Percentiles rank a stretch among this genome's conserved stretches.
These are phyloP conservation scores for Ellobius talpinus DNA, from an alignment of 2,113 vertebrate species.

Conservation along the genomic window DNA sequence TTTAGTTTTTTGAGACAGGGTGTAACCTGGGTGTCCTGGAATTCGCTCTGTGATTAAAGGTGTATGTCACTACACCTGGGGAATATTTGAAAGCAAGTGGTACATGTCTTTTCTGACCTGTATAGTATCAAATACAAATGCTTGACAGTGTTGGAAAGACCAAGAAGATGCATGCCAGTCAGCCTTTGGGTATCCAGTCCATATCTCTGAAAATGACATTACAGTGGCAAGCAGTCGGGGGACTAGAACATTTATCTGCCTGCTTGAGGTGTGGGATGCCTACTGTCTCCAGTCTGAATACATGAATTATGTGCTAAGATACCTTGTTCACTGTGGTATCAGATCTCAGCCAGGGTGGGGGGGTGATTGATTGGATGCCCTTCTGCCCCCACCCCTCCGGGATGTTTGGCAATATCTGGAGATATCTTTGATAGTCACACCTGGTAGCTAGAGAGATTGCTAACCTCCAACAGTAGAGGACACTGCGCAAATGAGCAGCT, in stretches of 20 bases:
- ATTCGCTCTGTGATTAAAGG: neutral
- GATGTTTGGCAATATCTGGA: neutral
- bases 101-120: neutral
- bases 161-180: neutral
- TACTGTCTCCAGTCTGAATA: neutral
- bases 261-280: neutral
- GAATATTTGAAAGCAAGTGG: neutral
- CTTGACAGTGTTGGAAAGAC: neutral
- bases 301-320: neutral
- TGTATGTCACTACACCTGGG: neutral
- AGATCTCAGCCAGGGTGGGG: neutral
- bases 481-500: neutral
- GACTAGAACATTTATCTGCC: neutral
- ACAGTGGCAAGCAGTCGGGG: neutral
- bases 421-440: neutral
- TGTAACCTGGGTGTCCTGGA: neutral
- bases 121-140: neutral
- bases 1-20: neutral
- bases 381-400: fast-evolving
- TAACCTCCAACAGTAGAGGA: fast-evolving
- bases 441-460: neutral
- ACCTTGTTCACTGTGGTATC: neutral
- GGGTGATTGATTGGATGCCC: neutral
- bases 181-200: neutral
- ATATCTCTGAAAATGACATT: neutral